Base-by-base conservation (phyloP, 2,797 vertebrate genomes). In the Chelon labrosus region DNA sequence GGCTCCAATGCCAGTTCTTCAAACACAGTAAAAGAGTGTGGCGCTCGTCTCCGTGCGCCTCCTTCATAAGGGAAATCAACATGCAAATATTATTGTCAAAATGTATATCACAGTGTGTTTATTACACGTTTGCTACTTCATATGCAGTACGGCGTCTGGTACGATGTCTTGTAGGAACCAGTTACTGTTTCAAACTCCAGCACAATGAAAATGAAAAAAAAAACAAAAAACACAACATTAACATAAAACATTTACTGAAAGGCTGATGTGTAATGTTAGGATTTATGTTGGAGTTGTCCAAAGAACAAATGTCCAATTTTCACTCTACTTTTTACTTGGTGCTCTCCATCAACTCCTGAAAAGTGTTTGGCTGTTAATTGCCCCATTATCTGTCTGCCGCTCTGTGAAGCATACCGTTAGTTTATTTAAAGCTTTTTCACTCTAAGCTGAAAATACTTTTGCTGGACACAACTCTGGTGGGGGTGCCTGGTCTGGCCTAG, bases 41-140 rank as follows among this genome's bases (percentile, higher is more conserved):
- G 73, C 70, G 42, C 39, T 55, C 39, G 57, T 74, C 72, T 65
- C 56, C 41, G 54, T 69, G 46, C 78, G 68, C 53, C 38, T 13
- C 46, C 46, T 71, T 70, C 61, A 50, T 63, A 3, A 25, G 47
- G 39, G 63, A 83, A 87, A 80, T 79, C 65, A 64, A 52, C 57
- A 82, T 53, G 56, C 47, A 73, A 70, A 74, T 13, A 25, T 19
- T 17, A 37, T 51, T 61, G 55, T 44, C 1, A 1, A 27, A 31
- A 44, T 17, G 5, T 25, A 38, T 9, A 39, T 38, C 12, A 42
- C 6, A 67, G 17, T 51, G 25, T 7, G 55, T 49, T 14, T 38
- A n/a, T 51, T 60, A 46, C 9, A n/a, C 8, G 5, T 17, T 31
- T 62, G 7, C 37, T 9, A 20, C 25, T 68, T 57, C 16, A 54